Base-by-base conservation (phyloP, 2,888 invertebrate genomes). In the Protonemura montana region DNA sequence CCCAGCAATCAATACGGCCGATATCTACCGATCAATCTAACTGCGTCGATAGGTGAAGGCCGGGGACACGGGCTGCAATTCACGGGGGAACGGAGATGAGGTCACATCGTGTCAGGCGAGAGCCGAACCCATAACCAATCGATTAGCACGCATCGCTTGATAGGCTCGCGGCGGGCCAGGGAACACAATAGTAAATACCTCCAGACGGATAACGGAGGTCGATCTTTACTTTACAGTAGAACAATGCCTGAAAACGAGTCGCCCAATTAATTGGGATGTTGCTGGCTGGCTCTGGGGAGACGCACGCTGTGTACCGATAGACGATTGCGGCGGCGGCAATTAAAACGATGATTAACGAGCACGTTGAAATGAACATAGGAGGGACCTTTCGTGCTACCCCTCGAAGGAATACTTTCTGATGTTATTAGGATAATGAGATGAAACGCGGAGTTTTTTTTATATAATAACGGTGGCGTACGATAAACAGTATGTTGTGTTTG, bases 111-210 rank as follows among this genome's bases (percentile, higher is more conserved):
- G 59, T 59, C 59, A 21, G 59, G 21, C 59, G 59, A 59, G 59
- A 59, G 59, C 59, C 6, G 59, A 59, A 59, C 59, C 59, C 59
- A 59, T 59, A 59, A 59, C 16, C 59, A 13, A 59, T 59, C 59
- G 59, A 59, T 59, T 59, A 59, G 59, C 16, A 59, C 59, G 59
- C 59, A 59, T 21, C 21, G 59, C 1, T 59, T 59, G 16, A 59
- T 59, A 10, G 13, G 59, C 59, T 59, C 59, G 13, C 59, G 21
- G 13, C 59, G 16, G 13, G 1, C 3, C 16, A 59, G 21, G 59
- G 59, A 59, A 59, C n/a, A 59, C 59, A 59, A 59, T 59, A 59
- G 59, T 59, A 59, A 59, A 59, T 59, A 59, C 59, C 59, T 10
- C 7, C 21, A 59, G 6, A 1, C 13, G 59, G 16, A 59, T 10